phyloP scores from a whole-genome alignment of 2,888 invertebrate genomes.

The Crocallis elinguaria region DNA sequence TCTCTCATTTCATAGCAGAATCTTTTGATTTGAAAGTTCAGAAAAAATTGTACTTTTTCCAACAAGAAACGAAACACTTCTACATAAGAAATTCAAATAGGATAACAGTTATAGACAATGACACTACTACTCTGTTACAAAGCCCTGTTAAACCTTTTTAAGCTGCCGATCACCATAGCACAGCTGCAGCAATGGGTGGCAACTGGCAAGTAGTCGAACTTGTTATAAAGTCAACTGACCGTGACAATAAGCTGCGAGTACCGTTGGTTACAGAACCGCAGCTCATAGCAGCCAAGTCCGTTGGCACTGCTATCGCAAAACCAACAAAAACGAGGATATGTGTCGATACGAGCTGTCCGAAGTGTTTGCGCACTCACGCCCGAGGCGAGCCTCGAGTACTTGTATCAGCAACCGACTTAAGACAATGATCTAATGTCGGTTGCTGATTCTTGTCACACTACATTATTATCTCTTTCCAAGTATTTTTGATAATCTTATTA shows the following conservation, averaged over 20 bases:
- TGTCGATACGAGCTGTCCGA: constrained; percentile 2
- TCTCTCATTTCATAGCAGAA: too few relatives aligned
- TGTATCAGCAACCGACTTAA: too few relatives aligned
- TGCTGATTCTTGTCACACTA: constrained; percentile 7
- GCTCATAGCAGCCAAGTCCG: constrained; percentile 20
- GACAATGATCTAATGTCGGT: constrained; percentile 11
- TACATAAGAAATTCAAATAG: too few relatives aligned
- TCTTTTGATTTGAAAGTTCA: too few relatives aligned
- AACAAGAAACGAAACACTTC: too few relatives aligned
- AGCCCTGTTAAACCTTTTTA: too few relatives aligned
- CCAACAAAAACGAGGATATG: constrained; percentile 36
- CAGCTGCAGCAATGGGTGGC: not conserved
- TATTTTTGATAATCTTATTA: too few relatives aligned
- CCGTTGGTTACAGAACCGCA: constrained; percentile 2
- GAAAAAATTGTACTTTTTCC: too few relatives aligned
- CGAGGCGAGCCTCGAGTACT: constrained; percentile 14
- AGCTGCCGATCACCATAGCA: too few relatives aligned
- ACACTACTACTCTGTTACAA: too few relatives aligned
- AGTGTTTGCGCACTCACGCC: constrained; percentile 4
- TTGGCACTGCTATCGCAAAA: constrained; percentile 30
- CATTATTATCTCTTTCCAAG: not conserved
- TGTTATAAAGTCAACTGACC: constrained; percentile 1
- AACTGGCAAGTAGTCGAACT: not conserved
- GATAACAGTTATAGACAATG: too few relatives aligned
- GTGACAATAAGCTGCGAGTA: constrained; percentile 1